Conservation (phyloP, 2,113 vertebrate species). For the Campylomormyrus tamandua region DNA sequence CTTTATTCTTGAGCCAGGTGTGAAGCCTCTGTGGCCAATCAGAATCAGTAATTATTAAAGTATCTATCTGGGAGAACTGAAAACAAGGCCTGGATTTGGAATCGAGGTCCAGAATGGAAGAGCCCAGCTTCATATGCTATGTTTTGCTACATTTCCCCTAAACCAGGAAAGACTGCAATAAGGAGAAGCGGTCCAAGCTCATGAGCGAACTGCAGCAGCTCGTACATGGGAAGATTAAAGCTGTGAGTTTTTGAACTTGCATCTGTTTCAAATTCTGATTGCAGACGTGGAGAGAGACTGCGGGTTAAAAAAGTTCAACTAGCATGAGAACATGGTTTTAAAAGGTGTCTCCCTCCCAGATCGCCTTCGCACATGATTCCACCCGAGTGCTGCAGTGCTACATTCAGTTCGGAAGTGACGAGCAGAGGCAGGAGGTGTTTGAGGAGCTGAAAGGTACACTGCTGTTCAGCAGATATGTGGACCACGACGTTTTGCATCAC, state of each 20-base stretch:
- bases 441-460: conserved; percentile 77
- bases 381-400: conserved; percentile 90
- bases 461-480: not conserved
- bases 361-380: conserved; percentile 89
- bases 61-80: not conserved
- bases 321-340: not conserved
- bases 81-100: not conserved
- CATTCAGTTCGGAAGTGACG: conserved; percentile 76
- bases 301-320: not conserved
- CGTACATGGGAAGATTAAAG: conserved; percentile 79
- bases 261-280: not conserved
- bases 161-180: conserved; percentile 79
- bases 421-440: conserved; percentile 74
- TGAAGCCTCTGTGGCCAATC: not conserved
- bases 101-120: not conserved
- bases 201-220: conserved; percentile 78
- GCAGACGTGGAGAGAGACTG: not conserved
- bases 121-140: not conserved
- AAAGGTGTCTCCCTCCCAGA: conserved; percentile 48
- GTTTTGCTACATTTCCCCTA: conserved; percentile 31
- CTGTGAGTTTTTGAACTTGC: conserved; percentile 54
- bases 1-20: not conserved
- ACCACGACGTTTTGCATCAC: not conserved
- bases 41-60: not conserved
- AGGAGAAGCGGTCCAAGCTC: conserved; percentile 65